Evolutionary conservation across 2,113 vertebrate genomes (phyloP).

Genomic region (Halcyon senegalensis): DNA sequence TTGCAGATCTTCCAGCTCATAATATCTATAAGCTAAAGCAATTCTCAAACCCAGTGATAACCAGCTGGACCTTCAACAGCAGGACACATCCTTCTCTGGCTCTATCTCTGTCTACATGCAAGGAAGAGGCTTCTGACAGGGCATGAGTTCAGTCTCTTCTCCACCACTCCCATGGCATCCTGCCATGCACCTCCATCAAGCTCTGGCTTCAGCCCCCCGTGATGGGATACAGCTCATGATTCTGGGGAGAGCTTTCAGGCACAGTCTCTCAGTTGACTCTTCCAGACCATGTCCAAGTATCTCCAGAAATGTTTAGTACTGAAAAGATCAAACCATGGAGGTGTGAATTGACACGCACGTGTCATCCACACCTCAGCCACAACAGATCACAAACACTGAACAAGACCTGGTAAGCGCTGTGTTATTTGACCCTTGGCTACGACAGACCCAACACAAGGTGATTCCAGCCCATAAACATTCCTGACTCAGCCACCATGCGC

Average conservation of each 20-base stretch:
- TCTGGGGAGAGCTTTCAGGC: background rate
- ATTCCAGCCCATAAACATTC: background rate
- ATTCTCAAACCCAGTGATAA: background rate
- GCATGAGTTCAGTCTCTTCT: background rate
- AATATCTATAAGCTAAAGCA: background rate
- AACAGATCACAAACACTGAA: background rate
- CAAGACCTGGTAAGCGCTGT: accelerated
- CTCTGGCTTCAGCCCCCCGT: background rate
- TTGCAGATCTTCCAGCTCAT: background rate
- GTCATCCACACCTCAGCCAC: background rate
- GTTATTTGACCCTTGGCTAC: background rate
- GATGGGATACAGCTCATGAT: background rate
- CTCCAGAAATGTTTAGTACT: background rate
- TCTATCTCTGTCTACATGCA: background rate
- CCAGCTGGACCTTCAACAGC: background rate
- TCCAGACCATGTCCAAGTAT: background rate
- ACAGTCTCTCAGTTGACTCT: background rate
- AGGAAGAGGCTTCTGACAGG: background rate
- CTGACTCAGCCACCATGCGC: background rate
- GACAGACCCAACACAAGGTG: background rate
- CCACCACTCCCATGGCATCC: background rate
- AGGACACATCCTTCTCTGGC: background rate
- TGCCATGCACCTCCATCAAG: background rate
- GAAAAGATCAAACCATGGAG: background rate
- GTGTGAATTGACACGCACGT: accelerated